phyloP scores from a whole-genome alignment of 2,888 invertebrate genomes.

The Galeopsomyia nigrocyanea region DNA sequence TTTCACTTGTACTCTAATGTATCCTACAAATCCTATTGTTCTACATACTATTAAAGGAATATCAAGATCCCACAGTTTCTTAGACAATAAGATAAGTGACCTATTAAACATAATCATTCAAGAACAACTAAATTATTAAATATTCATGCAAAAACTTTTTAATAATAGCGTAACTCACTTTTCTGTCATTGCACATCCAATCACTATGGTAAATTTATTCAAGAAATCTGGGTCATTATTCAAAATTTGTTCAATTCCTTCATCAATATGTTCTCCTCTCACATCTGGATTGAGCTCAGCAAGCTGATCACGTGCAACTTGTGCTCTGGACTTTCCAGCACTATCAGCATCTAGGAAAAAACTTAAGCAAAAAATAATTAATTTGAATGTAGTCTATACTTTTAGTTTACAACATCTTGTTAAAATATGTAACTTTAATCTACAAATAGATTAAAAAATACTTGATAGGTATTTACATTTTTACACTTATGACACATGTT shows the following conservation, averaged over 20 bases:
- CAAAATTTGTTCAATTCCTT: constrained; percentile 87
- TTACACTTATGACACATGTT: constrained; percentile 2
- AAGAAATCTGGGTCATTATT: constrained; percentile 91
- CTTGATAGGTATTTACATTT: constrained; percentile 44
- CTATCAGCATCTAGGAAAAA: constrained; percentile 91
- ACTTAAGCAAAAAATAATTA: constrained; percentile 66
- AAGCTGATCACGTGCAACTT: constrained; percentile 84
- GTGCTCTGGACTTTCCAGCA: constrained; percentile 87
- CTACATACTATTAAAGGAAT: constrained; percentile 90
- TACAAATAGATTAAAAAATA: constrained; percentile 1
- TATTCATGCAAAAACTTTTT: constrained; percentile 7
- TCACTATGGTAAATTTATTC: constrained; percentile 87
- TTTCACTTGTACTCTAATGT: constrained; percentile 86
- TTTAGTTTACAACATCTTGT: no score
- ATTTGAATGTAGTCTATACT: no score
- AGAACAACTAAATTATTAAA: constrained; percentile 23
- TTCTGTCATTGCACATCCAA: constrained; percentile 84
- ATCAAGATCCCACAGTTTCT: constrained; percentile 86
- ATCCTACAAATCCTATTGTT: constrained; percentile 93
- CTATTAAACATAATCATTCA: constrained; percentile 67
- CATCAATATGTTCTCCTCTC: constrained; percentile 91
- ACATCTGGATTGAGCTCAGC: constrained; percentile 95
- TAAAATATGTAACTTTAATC: no score
- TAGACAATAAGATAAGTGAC: constrained; percentile 80
- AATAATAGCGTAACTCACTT: constrained; percentile 69